Evolutionary conservation across 2,888 invertebrate species (phyloP), one percentile per base, ranked within the genome.

Genomic region (Lithophane socia): DNA sequence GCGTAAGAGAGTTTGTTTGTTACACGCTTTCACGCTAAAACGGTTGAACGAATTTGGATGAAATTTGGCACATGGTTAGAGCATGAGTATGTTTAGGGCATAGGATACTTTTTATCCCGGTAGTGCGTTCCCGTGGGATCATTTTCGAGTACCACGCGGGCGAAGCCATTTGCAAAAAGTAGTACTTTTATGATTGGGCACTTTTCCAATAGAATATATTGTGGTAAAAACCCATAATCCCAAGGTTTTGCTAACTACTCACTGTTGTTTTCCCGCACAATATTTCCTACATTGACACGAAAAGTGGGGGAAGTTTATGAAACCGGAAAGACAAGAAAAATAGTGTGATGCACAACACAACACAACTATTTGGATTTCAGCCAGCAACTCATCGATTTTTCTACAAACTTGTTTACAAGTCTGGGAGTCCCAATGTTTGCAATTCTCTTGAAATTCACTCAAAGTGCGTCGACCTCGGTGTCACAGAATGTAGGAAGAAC

Each of bases 321-420:
- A 79, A 64, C 72, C n/a, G 65, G 61, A 67, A 71, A 77, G 47
- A 47, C 64, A 69, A 47, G 65, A 73, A 72, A 65, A 78, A 70
- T 64, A 18, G 42, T 77, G 37, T 64, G 84, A 87, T 88, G 80
- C 37, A 37, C 37, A 37, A 37, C 37, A 37, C 37, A 37, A 37
- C 83, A 82, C 75, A 79, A 87, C 80, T 85, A 85, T 88, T 90
- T 93, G 93, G 93, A 91, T 81, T 83, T 79, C 79, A 85, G 92
- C 93, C 93, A 93, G 82, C 80, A 70, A 84, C 78, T 86, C 87
- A 91, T 92, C 86, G 92, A 92, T 92, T 92, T 92, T 92, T 90
- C 91, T 87, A 83, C 88, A 87, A 84, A 83, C 81, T 86, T 90
- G 91, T 91, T 91, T 90, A 89, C 90, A 75, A 79, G 91, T 89